Percentiles rank a stretch among this genome's conserved stretches.
phyloP scores from a whole-genome alignment of 2,797 vertebrate species.

The Yasuhikotakia modesta region DNA sequence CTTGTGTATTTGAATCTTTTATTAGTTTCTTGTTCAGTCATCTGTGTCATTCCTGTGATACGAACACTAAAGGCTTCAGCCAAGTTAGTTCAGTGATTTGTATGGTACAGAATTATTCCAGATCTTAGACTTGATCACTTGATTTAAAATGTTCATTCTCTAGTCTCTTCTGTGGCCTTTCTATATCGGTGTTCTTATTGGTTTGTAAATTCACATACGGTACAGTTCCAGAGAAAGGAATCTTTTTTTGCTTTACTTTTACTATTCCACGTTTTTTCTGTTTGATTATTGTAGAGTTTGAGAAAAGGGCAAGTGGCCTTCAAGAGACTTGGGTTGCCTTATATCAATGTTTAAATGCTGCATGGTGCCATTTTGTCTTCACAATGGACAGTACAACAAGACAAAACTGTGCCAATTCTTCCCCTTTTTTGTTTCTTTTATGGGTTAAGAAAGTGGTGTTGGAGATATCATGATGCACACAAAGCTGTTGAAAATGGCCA shows the following conservation, averaged over 20 bases:
- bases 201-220: conserved; percentile 9
- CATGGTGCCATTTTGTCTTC: background rate
- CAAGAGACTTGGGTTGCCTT: conserved; percentile 3
- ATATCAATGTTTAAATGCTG: conserved; percentile 15
- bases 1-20: conserved; percentile 21
- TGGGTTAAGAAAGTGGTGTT: conserved; percentile 15
- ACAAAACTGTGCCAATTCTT: conserved; percentile 29
- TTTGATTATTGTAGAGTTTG: background rate
- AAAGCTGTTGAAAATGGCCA: conserved; percentile 2
- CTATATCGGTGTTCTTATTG: background rate
- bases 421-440: background rate
- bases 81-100: background rate
- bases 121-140: too few species aligned
- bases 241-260: background rate
- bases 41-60: background rate
- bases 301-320: background rate
- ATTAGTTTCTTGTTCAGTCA: background rate
- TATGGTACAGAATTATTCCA: background rate
- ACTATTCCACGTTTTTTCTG: background rate
- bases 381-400: background rate
- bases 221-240: background rate
- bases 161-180: conserved; percentile 18
- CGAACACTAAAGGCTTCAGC: background rate
- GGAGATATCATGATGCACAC: background rate
- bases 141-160: background rate